Conservation (phyloP, 2,113 vertebrate genomes). For the Myiozetetes cayanensis region DNA sequence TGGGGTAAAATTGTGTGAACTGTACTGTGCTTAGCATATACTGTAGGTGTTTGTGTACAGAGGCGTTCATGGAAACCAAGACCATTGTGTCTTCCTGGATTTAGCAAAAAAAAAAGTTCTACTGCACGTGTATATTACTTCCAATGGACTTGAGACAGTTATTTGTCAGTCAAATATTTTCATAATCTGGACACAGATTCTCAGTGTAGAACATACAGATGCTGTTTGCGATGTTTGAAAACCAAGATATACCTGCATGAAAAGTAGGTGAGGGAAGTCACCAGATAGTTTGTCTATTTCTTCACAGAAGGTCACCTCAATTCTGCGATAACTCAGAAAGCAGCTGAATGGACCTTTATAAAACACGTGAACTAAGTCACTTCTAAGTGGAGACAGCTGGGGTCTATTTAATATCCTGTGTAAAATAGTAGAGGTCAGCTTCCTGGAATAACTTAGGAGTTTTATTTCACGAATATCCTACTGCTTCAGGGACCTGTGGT, state of each 20-base stretch:
- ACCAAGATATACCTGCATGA: background rate
- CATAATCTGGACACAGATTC: background rate
- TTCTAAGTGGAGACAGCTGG: slow-evolving; percentile 60
- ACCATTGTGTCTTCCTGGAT: background rate
- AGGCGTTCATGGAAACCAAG: background rate
- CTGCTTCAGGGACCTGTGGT: background rate
- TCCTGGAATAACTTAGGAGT: slow-evolving; percentile 47
- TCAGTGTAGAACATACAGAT: background rate
- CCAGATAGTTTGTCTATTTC: background rate
- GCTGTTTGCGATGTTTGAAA: background rate
- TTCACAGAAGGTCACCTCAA: background rate
- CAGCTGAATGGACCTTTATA: slow-evolving; percentile 21
- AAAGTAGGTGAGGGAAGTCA: background rate
- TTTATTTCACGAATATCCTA: background rate
- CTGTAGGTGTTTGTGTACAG: background rate
- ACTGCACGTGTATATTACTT: background rate
- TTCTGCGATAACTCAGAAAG: background rate
- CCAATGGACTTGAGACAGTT: background rate
- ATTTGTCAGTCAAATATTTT: background rate
- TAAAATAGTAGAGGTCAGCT: slow-evolving; percentile 52
- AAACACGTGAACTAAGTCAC: slow-evolving; percentile 29
- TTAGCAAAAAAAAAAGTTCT: background rate
- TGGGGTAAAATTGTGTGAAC: background rate
- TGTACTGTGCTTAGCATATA: fast-evolving
- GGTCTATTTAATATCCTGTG: slow-evolving; percentile 56